Base-by-base conservation (phyloP, 2,113 vertebrate genomes). In the Chloropsis cyanopogon region DNA sequence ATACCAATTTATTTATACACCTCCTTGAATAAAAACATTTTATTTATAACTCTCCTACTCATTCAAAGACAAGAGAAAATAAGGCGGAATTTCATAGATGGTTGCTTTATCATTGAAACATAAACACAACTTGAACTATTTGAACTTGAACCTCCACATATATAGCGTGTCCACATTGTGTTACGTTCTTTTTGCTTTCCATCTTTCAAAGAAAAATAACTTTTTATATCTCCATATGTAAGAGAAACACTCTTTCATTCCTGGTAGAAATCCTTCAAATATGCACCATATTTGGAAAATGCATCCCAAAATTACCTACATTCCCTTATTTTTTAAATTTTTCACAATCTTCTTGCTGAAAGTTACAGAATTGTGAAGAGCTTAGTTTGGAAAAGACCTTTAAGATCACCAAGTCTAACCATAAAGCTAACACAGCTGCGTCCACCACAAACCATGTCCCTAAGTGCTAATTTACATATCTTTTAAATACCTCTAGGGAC, bases 1-100 rank as follows among this genome's bases (percentile, higher is more conserved):
- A 97, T 94, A 64, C 78, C 95, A 97, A 98, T 97, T 97, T 98
- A 98, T 98, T 97, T 98, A 97, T 97, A 94, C 75, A 97, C 90
- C 94, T 97, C 85, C 96, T 96, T 97, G 94, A 97, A 97, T 92
- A 96, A 97, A 92, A 96, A 95, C 90, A 96, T 96, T 98, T 98
- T 97, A 97, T 97, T 98, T 98, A 97, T 97, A 97, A 96, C 84
- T 97, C 82, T 91, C 70, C 35, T 49, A 59, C 66, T 96, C 84
- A 95, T 86, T 96, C 88, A 93, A 97, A 97, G 78, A 93, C 37
- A 96, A 95, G 85, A 89, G 92, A 93, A 96, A 92, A 76, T 94
- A 86, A 91, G 59, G 37, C 75, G 61, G 80, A 76, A 88, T 94
- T 94, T 95, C 31, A 69, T 91, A 93, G 60, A 70, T 50, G 63